Evolutionary conservation across 1,140 invertebrate genomes (phyloP).

Genomic region (Drosophila santomea): DNA sequence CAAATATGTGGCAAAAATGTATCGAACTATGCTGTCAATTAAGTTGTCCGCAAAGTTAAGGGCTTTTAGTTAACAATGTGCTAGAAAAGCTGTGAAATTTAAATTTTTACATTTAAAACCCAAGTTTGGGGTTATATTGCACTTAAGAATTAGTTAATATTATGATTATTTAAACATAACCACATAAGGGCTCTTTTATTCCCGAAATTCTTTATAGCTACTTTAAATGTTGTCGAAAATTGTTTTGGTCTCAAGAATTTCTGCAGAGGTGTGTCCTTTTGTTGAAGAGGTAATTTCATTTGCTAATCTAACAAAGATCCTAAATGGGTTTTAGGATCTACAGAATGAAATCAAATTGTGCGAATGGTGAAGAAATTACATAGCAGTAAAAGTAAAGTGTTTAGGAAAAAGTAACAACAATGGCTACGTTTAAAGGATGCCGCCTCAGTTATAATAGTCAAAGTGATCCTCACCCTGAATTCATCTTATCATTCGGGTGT

Average conservation of each 20-base stretch:
- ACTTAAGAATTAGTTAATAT: too few relatives aligned
- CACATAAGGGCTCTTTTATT: too few relatives aligned
- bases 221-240: too few relatives aligned
- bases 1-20: constrained; percentile 6
- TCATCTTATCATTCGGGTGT: not conserved
- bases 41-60: constrained; percentile 57
- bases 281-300: not conserved
- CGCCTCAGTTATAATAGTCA: not conserved
- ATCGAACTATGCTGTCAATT: constrained; percentile 43
- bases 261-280: too few relatives aligned
- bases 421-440: constrained; percentile 2
- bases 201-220: too few relatives aligned
- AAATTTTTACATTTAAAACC: not conserved
- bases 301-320: not conserved
- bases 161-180: too few relatives aligned
- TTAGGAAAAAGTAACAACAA: constrained; percentile 1
- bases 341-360: constrained; percentile 15
- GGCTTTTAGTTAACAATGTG: constrained; percentile 45
- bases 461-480: constrained; percentile 7
- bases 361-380: constrained; percentile 13
- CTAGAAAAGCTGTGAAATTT: constrained; percentile 1
- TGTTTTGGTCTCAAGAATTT: too few relatives aligned
- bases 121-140: too few relatives aligned
- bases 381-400: constrained; percentile 3
- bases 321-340: not conserved